These are phyloP conservation scores for Porites evermanni DNA, from an alignment of 92 coral and sea anemone species.

Conservation along the genomic window DNA sequence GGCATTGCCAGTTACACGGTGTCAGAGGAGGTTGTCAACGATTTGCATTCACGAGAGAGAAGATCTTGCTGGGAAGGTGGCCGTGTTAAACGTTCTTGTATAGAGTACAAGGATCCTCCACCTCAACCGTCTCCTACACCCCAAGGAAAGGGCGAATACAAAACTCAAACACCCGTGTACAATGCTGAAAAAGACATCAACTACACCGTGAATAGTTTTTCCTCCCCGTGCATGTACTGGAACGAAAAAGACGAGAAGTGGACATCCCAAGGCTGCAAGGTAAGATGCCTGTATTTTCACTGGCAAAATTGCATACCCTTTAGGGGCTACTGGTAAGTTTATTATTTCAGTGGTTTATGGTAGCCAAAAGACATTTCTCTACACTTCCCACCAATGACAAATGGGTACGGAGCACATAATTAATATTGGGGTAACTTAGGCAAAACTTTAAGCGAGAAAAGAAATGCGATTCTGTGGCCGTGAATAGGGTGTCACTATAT, in stretches of 20 bases:
- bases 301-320: too few species aligned
- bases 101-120: conserved; percentile 72
- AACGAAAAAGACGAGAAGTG: conserved; percentile 54
- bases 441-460: too few species aligned
- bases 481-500: too few species aligned
- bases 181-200: conserved; percentile 41
- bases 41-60: conserved; percentile 21
- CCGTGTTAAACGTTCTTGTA: conserved; percentile 60
- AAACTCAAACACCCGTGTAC: conserved; percentile 36
- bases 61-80: conserved; percentile 63
- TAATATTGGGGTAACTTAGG: too few species aligned
- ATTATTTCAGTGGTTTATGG: too few species aligned
- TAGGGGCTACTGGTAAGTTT: too few species aligned
- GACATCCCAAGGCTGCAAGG: conserved; percentile 70
- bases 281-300: not conserved
- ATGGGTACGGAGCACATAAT: too few species aligned
- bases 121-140: conserved; percentile 52
- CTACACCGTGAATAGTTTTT: conserved; percentile 50
- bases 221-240: conserved; percentile 77
- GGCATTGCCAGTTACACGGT: conserved; percentile 13
- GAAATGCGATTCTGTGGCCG: too few species aligned
- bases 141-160: conserved; percentile 4
- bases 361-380: too few species aligned
- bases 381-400: too few species aligned
- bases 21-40: not conserved